These are phyloP conservation scores for Sanderia malayensis DNA, from an alignment of 30 jellyfish, hydroid and myxozoan species.

Conservation along the genomic window DNA sequence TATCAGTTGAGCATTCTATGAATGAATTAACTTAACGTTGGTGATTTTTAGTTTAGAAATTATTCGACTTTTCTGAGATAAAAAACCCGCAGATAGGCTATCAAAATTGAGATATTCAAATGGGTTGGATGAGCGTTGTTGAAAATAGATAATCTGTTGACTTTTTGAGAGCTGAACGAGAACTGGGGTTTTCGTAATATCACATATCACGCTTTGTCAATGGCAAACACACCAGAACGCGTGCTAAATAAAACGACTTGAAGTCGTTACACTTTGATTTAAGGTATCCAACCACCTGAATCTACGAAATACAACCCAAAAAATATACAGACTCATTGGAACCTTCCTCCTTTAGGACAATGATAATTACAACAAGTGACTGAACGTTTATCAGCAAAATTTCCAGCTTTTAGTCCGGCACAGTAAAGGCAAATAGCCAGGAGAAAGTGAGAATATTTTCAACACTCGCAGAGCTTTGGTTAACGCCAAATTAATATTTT, in stretches of 20 bases:
- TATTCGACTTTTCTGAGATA: background rate
- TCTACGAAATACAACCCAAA: too few species aligned
- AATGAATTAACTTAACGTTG: too few species aligned
- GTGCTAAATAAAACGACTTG: too few species aligned
- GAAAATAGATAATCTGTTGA: conserved; percentile 26
- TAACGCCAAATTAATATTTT: background rate
- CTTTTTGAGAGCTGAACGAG: conserved; percentile 6
- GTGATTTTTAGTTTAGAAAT: too few species aligned
- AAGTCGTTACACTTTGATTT: too few species aligned
- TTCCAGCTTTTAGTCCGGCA: background rate
- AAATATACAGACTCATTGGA: too few species aligned
- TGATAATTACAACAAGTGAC: background rate
- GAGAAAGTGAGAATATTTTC: background rate
- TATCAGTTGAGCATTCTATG: too few species aligned
- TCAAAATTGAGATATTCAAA: conserved; percentile 23
- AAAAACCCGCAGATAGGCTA: conserved; percentile 36
- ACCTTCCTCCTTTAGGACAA: too few species aligned
- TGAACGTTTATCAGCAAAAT: background rate
- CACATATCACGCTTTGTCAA: conserved; percentile 2
- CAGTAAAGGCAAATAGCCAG: background rate
- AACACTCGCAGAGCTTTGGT: background rate
- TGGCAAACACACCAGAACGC: too few species aligned
- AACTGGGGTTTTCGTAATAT: conserved; percentile 15
- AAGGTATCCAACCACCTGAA: too few species aligned
- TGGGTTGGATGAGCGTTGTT: conserved; percentile 28